Percentiles rank a stretch among this genome's conserved stretches.
phyloP scores from a whole-genome alignment of 1,140 invertebrate genomes.

The Gonatopus flavifemur region DNA sequence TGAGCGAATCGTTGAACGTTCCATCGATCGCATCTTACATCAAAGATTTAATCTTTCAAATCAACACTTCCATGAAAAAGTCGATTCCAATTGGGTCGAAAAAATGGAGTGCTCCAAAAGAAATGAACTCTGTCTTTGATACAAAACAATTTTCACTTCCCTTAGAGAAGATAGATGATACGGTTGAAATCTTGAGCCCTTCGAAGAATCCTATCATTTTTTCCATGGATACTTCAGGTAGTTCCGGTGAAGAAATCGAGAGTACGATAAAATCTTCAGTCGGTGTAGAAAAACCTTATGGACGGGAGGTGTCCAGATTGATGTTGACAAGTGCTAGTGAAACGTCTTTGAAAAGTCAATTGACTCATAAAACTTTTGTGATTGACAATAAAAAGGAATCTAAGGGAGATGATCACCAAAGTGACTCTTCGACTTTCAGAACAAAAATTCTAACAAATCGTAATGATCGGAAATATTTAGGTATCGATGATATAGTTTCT shows the following conservation, averaged over 20 bases:
- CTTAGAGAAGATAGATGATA: neutral
- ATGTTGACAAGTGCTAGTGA: too few species aligned
- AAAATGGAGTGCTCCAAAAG: neutral
- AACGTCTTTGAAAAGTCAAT: constrained; percentile 7
- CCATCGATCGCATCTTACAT: constrained; percentile 27
- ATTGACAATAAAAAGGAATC: neutral
- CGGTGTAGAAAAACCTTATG: constrained; percentile 7
- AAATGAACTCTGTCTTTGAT: neutral
- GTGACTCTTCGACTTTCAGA: constrained; percentile 5
- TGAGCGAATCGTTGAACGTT: constrained; percentile 28
- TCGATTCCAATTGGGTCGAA: neutral
- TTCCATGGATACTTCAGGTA: neutral
- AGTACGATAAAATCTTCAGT: constrained; percentile 11
- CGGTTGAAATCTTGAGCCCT: neutral
- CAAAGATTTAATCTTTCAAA: constrained; percentile 29
- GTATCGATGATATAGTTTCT: neutral
- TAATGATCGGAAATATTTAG: neutral
- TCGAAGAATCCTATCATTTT: neutral
- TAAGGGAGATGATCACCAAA: constrained; percentile 4
- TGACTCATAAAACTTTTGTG: constrained; percentile 8
- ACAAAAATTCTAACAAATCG: neutral
- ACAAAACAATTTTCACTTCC: neutral
- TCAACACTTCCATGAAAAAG: constrained; percentile 18
- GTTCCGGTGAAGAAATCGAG: constrained; percentile 2
- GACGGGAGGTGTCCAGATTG: too few species aligned